Evolutionary conservation across 2,113 vertebrate species (phyloP), one percentile per base, ranked within the genome.

Genomic region (Falcunculus frontatus): DNA sequence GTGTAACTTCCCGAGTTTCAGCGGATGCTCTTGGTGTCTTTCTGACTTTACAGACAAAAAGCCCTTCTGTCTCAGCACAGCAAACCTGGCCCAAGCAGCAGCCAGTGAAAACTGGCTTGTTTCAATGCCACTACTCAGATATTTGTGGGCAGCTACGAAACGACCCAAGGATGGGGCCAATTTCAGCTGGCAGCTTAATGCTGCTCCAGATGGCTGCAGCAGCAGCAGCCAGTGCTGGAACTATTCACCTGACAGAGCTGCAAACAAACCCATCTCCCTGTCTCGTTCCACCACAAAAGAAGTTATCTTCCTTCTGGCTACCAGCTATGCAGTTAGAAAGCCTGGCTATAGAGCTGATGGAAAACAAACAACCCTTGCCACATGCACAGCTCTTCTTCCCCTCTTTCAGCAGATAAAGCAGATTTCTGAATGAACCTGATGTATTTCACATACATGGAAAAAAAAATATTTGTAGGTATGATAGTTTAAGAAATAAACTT

Each of bases 261-360:
- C 79, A 81, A 52, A 63, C 50, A 57, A 87, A 67, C 7, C 2
- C 0, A 55, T 3, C 0, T 0, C 30, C 60, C 50, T 7, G 0
- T 47, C 63, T 57, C 16, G 30, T 41, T 72, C 63, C 50, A 56
- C 11, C 44, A 41, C 2, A 3, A 44, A 47, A 84, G 25, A 35
- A 84, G 19, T 26, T 3, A 53, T 7, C 53, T 39, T 57, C 53
- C 41, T 53, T 60, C 53, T 92, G 42, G 42, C 42, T 69, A 46
- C 14, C 77, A 75, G 69, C 42, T 46, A 52, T 10, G 29, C 77
- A 75, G 62, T 44, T 37, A 56, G 32, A 67, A 67, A 49, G 49
- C 57, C 6, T 17, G 32, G 32, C 57, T 55, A 35, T 5, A 18
- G 76, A 72, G 52, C 60, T 52, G 50, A 70, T 7, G 25, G 49